phyloP scores from a whole-genome alignment of 2,797 vertebrate species.

The Danio tinwini region DNA sequence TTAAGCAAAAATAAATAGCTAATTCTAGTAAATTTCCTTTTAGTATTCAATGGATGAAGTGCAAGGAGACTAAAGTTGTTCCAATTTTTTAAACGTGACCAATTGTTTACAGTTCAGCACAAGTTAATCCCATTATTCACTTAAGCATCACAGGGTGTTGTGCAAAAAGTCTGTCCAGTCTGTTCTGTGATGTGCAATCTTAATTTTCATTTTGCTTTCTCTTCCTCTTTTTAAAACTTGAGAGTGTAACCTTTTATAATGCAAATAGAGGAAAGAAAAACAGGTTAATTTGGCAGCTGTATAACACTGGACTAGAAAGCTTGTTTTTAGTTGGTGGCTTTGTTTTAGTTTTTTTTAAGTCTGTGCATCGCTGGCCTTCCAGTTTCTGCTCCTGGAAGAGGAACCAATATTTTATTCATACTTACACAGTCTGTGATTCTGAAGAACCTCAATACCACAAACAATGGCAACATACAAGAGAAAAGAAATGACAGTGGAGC shows the following conservation, averaged over 20 bases:
- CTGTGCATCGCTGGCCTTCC: neutral
- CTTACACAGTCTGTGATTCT: neutral
- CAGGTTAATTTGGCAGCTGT: neutral
- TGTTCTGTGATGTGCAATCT: neutral
- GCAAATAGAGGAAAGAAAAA: slow-evolving; percentile 20
- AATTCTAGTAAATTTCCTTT: too few relatives aligned
- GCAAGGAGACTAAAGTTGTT: too few relatives aligned
- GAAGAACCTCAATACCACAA: slow-evolving; percentile 11
- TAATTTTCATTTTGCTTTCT: neutral
- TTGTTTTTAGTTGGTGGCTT: neutral
- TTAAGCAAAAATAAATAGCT: too few relatives aligned
- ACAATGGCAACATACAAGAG: slow-evolving; percentile 16
- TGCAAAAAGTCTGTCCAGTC: neutral
- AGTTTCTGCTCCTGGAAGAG: neutral
- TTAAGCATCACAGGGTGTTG: too few relatives aligned
- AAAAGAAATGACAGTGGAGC: slow-evolving; percentile 4
- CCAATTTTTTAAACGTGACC: too few relatives aligned
- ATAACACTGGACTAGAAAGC: slow-evolving; percentile 10
- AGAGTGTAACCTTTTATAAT: slow-evolving; percentile 13
- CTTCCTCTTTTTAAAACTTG: neutral
- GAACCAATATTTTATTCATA: slow-evolving; percentile 19
- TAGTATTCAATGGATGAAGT: too few relatives aligned
- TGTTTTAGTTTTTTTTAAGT: neutral
- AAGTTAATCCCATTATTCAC: too few relatives aligned
- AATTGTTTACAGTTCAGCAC: too few relatives aligned